Percentiles rank a stretch among this genome's conserved stretches.
Conservation (phyloP, 1,140 invertebrate genomes). For the Nasonia giraulti region DNA sequence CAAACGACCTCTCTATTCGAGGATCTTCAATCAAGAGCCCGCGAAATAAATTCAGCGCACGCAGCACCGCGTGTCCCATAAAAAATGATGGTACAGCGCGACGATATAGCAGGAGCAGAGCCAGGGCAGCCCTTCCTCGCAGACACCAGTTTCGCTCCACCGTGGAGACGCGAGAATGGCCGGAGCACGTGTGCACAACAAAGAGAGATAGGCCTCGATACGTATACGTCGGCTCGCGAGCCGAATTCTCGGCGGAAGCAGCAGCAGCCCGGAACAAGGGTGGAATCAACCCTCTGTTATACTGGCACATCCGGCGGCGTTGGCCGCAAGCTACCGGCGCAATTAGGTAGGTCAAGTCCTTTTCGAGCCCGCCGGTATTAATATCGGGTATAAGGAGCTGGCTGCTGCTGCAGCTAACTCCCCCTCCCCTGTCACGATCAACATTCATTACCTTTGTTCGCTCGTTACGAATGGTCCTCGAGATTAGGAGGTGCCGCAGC, state of each 20-base stretch:
- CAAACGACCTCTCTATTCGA: neutral
- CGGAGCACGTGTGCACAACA: conserved; percentile 7
- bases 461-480: conserved; percentile 10
- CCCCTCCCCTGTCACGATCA: conserved; percentile 1
- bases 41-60: conserved; percentile 40
- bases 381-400: neutral
- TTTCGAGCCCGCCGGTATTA: too few relatives aligned
- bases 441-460: conserved; percentile 39
- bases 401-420: neutral
- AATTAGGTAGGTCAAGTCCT: conserved; percentile 4
- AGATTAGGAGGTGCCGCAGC: neutral
- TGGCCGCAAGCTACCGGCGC: neutral
- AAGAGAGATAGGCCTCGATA: conserved; percentile 37
- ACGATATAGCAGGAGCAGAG: neutral
- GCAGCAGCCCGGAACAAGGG: too few relatives aligned
- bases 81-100: conserved; percentile 4
- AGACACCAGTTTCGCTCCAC: neutral
- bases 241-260: neutral
- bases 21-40: conserved; percentile 21
- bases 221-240: neutral
- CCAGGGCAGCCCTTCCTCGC: neutral
- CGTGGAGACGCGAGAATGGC: neutral
- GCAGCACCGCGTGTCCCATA: conserved; percentile 34
- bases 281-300: too few relatives aligned
- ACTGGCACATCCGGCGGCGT: too few relatives aligned